Percentiles rank a stretch among this genome's conserved stretches.
These are phyloP conservation scores for Abrostola tripartita DNA, from an alignment of 2,888 invertebrate genomes.

Conservation along the genomic window DNA sequence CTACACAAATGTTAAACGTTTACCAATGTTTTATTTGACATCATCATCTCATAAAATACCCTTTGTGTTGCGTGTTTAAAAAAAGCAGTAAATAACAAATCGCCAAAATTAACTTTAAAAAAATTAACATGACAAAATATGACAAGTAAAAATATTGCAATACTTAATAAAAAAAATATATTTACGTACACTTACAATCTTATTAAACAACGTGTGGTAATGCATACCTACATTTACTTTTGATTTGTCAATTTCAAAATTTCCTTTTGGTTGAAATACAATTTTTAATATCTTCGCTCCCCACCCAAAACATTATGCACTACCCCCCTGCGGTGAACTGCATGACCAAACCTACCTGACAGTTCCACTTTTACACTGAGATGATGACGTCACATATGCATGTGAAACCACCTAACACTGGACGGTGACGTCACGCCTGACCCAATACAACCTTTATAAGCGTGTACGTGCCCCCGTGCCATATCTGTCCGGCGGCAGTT, in stretches of 20 bases:
- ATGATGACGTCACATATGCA: conserved; percentile 41
- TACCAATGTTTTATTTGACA: conserved; percentile 58
- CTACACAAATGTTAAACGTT: conserved; percentile 4
- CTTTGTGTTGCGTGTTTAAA: conserved; percentile 7
- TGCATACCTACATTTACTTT: background rate
- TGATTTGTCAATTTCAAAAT: background rate
- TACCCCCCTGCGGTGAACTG: conserved; percentile 21
- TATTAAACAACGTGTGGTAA: background rate
- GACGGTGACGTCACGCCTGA: conserved; percentile 8
- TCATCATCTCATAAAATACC: conserved; percentile 58
- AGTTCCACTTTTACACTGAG: conserved; percentile 30
- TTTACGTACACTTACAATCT: background rate
- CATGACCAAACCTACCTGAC: conserved; percentile 21
- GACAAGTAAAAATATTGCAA: too few species aligned
- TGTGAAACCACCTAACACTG: conserved; percentile 8
- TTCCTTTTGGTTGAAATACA: conserved; percentile 4
- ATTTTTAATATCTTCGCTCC: conserved; percentile 17
- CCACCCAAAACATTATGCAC: conserved; percentile 25
- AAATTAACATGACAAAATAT: background rate
- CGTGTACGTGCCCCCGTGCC: conserved; percentile 56
- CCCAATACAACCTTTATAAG: background rate
- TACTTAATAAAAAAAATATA: background rate
- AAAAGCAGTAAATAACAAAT: conserved; percentile 1
- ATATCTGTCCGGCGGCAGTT: conserved; percentile 67
- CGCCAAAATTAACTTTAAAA: background rate